A percentile compares a stretch with the other conserved stretches of the same genome.
Evolutionary conservation across 2,797 vertebrate species (phyloP).

Genomic region (Onychomys arenicola): DNA sequence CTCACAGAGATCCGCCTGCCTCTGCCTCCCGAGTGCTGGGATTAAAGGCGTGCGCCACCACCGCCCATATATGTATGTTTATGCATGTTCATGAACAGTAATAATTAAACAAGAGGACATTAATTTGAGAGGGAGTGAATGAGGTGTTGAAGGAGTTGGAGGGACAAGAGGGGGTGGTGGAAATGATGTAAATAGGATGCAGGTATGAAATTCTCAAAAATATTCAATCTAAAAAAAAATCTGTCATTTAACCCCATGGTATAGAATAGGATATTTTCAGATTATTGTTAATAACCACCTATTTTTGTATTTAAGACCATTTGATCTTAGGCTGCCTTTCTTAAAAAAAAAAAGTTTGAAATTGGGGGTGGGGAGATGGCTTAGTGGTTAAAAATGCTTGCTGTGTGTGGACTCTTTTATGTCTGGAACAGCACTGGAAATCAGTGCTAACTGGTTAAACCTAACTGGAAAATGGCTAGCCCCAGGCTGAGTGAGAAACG

Average conservation of each 20-base stretch:
- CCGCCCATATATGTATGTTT: no score
- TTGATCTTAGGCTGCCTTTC: background rate
- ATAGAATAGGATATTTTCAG: conserved; percentile 1
- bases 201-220: background rate
- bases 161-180: background rate
- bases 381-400: background rate
- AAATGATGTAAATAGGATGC: background rate
- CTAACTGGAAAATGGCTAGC: background rate
- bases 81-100: background rate
- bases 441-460: background rate
- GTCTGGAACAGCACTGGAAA: background rate
- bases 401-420: background rate
- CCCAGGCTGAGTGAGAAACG: background rate
- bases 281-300: background rate
- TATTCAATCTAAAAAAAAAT: background rate
- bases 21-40: no score
- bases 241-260: background rate
- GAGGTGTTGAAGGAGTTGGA: background rate
- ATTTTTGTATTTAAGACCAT: conserved; percentile 3
- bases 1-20: no score
- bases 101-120: background rate
- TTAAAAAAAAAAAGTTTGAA: conserved; percentile 37
- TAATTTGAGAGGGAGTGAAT: background rate
- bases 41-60: no score
- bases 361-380: background rate